Evolutionary conservation across 2,888 invertebrate genomes (phyloP).

Genomic region (Aricia artaxerxes): DNA sequence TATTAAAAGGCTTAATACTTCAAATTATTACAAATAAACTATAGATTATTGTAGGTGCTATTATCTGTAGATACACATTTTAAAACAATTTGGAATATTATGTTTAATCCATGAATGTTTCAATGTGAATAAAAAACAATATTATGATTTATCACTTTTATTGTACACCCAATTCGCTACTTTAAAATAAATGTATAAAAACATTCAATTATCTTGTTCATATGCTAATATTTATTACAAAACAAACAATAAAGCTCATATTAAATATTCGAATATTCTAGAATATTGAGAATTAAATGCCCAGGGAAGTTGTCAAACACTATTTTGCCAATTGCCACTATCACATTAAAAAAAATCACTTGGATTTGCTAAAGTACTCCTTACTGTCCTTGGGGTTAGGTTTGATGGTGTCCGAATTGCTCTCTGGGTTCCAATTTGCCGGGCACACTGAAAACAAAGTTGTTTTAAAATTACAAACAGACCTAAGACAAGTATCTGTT

Average conservation of each 20-base stretch:
- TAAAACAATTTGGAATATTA: neutral
- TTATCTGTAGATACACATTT: neutral
- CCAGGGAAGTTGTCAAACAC: neutral
- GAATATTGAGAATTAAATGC: constrained; percentile 6
- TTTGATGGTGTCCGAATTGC: constrained; percentile 92
- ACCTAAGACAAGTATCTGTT: too few species aligned
- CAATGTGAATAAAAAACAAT: neutral
- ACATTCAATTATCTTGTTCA: neutral
- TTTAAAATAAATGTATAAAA: neutral
- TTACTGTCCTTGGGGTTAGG: constrained; percentile 92
- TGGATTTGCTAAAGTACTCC: constrained; percentile 89
- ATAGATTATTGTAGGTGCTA: neutral
- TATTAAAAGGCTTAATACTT: neutral
- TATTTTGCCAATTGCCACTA: neutral
- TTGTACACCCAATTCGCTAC: neutral
- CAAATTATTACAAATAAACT: neutral
- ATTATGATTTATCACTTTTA: neutral
- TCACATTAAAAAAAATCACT: constrained; percentile 45
- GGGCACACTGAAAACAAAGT: constrained; percentile 87
- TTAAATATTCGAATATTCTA: neutral
- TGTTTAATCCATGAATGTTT: neutral
- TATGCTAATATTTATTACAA: neutral
- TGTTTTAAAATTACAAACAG: neutral
- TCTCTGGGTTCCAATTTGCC: constrained; percentile 95
- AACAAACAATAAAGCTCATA: neutral